A percentile compares a stretch with the other conserved stretches of the same genome.
phyloP scores from a whole-genome alignment of 2,888 invertebrate species.

The Drosophila siamana region DNA sequence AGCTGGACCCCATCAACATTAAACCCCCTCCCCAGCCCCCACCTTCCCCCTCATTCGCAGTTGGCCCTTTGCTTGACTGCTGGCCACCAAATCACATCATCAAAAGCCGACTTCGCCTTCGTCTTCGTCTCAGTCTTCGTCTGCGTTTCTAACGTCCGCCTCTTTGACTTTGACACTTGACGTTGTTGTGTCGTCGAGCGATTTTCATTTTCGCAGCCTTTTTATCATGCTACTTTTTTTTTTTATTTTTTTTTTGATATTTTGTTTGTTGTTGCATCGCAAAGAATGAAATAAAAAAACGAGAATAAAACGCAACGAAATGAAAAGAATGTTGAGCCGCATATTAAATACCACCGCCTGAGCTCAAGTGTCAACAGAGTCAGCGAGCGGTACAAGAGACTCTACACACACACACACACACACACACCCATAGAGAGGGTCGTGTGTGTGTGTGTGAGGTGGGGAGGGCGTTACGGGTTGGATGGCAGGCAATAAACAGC shows the following conservation, averaged over 20 bases:
- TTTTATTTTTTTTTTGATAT: slow-evolving; percentile 3
- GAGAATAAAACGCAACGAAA: slow-evolving; percentile 46
- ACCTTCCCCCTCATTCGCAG: background rate
- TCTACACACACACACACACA: slow-evolving; percentile 1
- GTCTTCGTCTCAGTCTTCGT: background rate
- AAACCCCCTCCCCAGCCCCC: background rate
- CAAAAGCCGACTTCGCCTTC: slow-evolving; percentile 52
- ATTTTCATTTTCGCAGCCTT: slow-evolving; percentile 70
- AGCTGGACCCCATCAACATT: slow-evolving; percentile 13
- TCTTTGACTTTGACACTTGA: slow-evolving; percentile 12
- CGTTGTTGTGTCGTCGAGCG: slow-evolving; percentile 55
- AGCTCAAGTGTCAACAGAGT: slow-evolving; percentile 81
- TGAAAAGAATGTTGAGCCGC: slow-evolving; percentile 74
- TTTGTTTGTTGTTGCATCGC: slow-evolving; percentile 37
- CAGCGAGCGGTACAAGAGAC: slow-evolving; percentile 40
- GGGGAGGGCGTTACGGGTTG: slow-evolving; percentile 31
- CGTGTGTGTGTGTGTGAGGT: background rate
- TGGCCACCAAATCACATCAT: slow-evolving; percentile 66
- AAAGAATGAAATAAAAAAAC: slow-evolving; percentile 28
- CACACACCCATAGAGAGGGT: no score
- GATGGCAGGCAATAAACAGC: slow-evolving; percentile 52
- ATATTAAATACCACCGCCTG: slow-evolving; percentile 83
- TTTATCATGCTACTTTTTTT: slow-evolving; percentile 18
- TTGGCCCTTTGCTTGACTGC: background rate
- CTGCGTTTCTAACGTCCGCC: background rate